Evolutionary conservation across 1,140 invertebrate species (phyloP), one percentile per base, ranked within the genome.

Genomic region (Diorhabda carinulata): DNA sequence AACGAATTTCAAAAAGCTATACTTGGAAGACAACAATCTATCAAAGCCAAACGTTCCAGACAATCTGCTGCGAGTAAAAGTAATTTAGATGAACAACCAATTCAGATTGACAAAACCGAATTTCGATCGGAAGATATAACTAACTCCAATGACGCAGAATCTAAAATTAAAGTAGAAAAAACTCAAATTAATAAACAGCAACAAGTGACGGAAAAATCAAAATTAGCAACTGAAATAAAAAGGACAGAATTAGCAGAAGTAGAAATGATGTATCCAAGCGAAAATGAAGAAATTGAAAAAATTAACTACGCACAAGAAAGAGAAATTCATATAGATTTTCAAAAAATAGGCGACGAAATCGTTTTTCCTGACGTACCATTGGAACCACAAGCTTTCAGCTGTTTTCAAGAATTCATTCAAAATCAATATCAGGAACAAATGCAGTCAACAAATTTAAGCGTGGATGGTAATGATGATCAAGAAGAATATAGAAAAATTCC

Each of bases 401-500:
- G 41, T 8, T 64, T 47, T 8, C n/a, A 52, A 8, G 41, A 64
- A 25, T 56, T 64, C 9, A n/a, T 64, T 3, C 61, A 44, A 9
- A 25, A 25, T 3, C 63, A 64, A 41, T 52, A 52, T n/a, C 47
- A 52, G n/a, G 47, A 52, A 52, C 43, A 42, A 10, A 42, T 62
- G 7, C 43, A n/a, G 9, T 42, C 61, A 68, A 9, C 42, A 44
- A 41, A 40, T 41, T 5, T 7, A 63, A 41, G 57, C 40, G 60
- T 8, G 4, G 61, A 65, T 57, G 9, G 56, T 10, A 66, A 76
- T 25, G 77, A 78, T 3, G 76, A 82, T 7, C 81, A 78, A 47
- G 82, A 78, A 58, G 82, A 84, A 7, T 88, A 88, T 70, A 83
- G 84, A 5, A 85, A 86, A 65, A 77, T 88, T 3, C 88, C 88